phyloP scores from a whole-genome alignment of 2,797 vertebrate species.

The Telmatherina bonti region DNA sequence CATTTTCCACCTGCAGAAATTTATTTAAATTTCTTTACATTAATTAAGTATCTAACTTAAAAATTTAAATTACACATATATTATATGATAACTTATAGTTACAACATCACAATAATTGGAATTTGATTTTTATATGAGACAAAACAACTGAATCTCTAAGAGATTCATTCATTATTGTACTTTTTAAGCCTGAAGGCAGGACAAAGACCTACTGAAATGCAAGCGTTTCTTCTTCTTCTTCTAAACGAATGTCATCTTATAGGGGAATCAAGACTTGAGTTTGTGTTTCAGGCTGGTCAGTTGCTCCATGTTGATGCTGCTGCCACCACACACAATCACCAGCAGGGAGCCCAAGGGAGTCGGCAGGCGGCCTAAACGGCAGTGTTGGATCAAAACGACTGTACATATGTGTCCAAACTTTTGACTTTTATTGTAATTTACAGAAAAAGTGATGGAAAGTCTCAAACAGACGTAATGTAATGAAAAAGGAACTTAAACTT shows the following conservation, averaged over 20 bases:
- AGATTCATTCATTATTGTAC: not conserved
- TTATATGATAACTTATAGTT: not conserved
- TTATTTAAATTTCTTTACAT: not conserved
- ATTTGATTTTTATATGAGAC: not conserved
- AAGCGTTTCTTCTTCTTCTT: no score
- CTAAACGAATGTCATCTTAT: no score
- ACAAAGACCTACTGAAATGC: no score
- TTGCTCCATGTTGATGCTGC: conserved; percentile 65
- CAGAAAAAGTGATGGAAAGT: no score
- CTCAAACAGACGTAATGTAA: no score
- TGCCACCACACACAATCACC: conserved; percentile 75
- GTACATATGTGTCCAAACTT: no score
- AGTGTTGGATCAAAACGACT: not conserved
- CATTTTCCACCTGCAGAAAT: not conserved
- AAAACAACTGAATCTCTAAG: not conserved
- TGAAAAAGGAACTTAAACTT: no score
- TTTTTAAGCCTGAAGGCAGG: not conserved
- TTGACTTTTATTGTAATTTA: no score
- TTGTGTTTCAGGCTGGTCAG: conserved; percentile 61
- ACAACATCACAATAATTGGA: not conserved
- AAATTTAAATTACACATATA: not conserved
- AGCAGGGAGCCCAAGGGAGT: conserved; percentile 59
- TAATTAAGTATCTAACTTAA: not conserved
- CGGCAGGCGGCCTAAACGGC: conserved; percentile 56
- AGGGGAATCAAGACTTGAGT: conserved; percentile 38